Conservation (phyloP, 2,888 invertebrate species). For the Gymnocheta viridis region DNA sequence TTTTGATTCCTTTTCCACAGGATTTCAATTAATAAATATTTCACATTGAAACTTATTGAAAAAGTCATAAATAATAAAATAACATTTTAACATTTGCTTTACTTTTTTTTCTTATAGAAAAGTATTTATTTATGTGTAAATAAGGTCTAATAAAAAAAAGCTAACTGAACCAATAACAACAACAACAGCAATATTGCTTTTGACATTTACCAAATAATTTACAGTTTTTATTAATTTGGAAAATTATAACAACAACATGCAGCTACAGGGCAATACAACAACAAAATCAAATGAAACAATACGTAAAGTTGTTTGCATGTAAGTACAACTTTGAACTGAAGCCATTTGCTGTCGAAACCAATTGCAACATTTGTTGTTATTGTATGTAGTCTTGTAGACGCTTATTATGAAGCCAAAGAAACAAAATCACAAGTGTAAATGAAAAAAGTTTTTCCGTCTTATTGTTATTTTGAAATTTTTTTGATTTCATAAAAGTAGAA, state of each 20-base stretch:
- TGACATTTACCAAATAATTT: conserved; percentile 63
- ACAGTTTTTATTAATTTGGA: conserved; percentile 64
- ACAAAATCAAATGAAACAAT: conserved; percentile 19
- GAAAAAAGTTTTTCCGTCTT: conserved; percentile 60
- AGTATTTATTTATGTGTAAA: conserved; percentile 12
- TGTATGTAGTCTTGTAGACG: conserved; percentile 34
- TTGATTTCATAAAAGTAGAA: conserved; percentile 25
- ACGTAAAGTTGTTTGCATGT: not conserved
- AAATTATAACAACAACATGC: conserved; percentile 52
- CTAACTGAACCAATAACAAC: not conserved
- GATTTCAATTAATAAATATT: conserved; percentile 65
- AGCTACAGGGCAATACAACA: not conserved
- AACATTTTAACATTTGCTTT: conserved; percentile 12
- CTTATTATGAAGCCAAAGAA: conserved; percentile 40
- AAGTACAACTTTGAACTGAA: conserved; percentile 55
- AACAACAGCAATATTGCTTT: conserved; percentile 50
- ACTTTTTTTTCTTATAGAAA: not conserved
- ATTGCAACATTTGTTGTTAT: conserved; percentile 74
- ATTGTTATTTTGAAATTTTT: not conserved
- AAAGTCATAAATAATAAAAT: conserved; percentile 67
- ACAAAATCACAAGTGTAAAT: conserved; percentile 53
- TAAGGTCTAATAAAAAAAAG: conserved; percentile 22
- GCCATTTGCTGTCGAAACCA: conserved; percentile 70
- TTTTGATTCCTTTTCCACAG: conserved; percentile 17
- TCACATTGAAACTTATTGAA: conserved; percentile 58